phyloP scores from a whole-genome alignment of 2,113 vertebrate genomes.

The Pungitius pungitius region DNA sequence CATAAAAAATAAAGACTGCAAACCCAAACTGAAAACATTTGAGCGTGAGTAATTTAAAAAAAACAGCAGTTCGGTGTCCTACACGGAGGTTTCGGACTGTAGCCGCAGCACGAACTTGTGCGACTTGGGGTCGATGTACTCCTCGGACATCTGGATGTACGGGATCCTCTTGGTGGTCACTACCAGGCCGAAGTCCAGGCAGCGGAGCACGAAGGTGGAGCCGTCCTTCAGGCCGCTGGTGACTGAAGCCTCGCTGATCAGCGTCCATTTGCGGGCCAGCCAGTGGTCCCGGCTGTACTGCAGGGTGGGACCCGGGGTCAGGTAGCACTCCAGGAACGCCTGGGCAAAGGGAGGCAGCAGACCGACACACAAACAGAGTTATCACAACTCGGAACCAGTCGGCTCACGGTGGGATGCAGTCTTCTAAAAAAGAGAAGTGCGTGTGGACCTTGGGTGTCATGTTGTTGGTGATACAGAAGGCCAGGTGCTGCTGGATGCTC shows the following conservation, averaged over 20 bases:
- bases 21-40: slow-evolving; percentile 65
- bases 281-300: slow-evolving; percentile 92
- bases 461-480: slow-evolving; percentile 95
- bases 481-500: slow-evolving; percentile 95
- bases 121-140: slow-evolving; percentile 95
- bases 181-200: slow-evolving; percentile 94
- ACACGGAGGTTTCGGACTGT: slow-evolving; percentile 96
- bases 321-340: slow-evolving; percentile 95
- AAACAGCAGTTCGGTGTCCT: slow-evolving; percentile 42
- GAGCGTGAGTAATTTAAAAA: slow-evolving; percentile 37
- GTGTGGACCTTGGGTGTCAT: slow-evolving; percentile 92
- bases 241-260: slow-evolving; percentile 93
- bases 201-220: slow-evolving; percentile 88
- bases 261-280: slow-evolving; percentile 91
- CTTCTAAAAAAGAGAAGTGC: rapidly evolving
- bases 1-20: slow-evolving; percentile 67
- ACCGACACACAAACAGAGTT: not conserved
- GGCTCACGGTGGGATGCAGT: not conserved
- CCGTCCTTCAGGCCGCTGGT: slow-evolving; percentile 91
- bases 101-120: slow-evolving; percentile 97
- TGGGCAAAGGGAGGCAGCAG: slow-evolving; percentile 29
- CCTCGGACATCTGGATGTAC: slow-evolving; percentile 92
- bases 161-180: slow-evolving; percentile 90
- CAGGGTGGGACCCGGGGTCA: slow-evolving; percentile 89
- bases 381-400: not conserved